Base-by-base conservation (phyloP, 2,113 vertebrate genomes). In the Poicephalus meyeri region DNA sequence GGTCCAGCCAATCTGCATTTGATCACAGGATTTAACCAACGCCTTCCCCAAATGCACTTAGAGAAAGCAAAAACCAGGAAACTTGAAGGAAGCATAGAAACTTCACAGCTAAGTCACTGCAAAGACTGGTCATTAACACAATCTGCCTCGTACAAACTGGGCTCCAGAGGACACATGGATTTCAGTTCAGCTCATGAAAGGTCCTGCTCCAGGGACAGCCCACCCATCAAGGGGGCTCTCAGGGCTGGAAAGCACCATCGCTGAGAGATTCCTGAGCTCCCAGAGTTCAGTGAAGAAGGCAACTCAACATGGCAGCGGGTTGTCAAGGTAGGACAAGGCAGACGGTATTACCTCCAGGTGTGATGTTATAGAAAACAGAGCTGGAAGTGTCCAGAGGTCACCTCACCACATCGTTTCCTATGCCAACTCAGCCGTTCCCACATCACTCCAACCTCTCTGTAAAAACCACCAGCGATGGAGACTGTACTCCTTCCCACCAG, bases 231-330 rank as follows among this genome's bases (percentile, higher is more conserved):
- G 23, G 21, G 49, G 41, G 50, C 50, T 63, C 64, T 10, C 19
- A 3, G 46, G 63, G 41, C 65, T 24, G 71, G 31, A 8, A 8
- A 26, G 21, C 3, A 5, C 65, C n/a, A 3, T 1, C 3, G 3
- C 47, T 0, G 1, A 46, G 31, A 7, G 13, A 33, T 4, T 41
- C 52, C 55, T 2, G 25, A 13, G 70, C 41, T 42, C 41, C 60
- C 3, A 0, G 8, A 1, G 50, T 13, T 74, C 41, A 0, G 1
- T 1, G 9, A 4, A n/a, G 28, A 28, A 55, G 10, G 65, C 1
- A 6, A 16, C 33, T 20, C 28, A 9, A 6, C 3, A 18, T 11
- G 35, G n/a, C 64, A 72, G 61, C 0, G 1, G 39, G 9, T 8
- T 1, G 10, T 1, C 24, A 31, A 31, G 35, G 81, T 19, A 2